Evolutionary conservation across 2,888 invertebrate species (phyloP), one percentile per base, ranked within the genome.

Genomic region (Hirtodrosophila histrioides): DNA sequence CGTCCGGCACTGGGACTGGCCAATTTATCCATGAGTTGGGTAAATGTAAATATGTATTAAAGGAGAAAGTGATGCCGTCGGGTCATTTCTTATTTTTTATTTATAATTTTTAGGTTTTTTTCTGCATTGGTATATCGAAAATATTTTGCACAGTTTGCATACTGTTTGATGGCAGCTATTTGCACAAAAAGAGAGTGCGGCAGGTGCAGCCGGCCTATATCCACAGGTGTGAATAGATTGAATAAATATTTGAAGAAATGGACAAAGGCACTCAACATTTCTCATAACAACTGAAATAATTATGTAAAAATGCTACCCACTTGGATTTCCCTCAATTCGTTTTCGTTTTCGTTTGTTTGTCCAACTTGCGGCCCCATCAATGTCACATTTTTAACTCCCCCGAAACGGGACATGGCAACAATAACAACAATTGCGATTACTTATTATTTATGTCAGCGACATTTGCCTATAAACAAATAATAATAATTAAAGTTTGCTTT

Each of bases 401-500:
- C 46, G 37, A 49, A 73, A 60, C 53, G 64, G 73, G 45, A 40
- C 44, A 56, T 44, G 39, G 37, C 45, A 56, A 60, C 51, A 66
- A 50, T 23, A 46, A 39, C 45, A 50, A 49, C 48, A 43, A 46
- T 44, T 35, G 62, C 31, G 29, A 60, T 62, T 61, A 64, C 45
- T 81, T 85, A 82, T 74, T 82, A 82, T 85, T 82, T 81, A 78
- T 78, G 85, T 76, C 82, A 69, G 65, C 69, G 61, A 57, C 73
- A 68, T 73, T 69, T 69, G 69, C 58, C 82, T 68, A 64, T 73
- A 68, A 57, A 80, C 36, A 73, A 51, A 73, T 68, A 70, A 78
- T 68, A 70, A 78, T 76, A 85, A 82, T 82, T 85, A 78, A 76
- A 76, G 71, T 74, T 85, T 63, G 85, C 74, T 82, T 82, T 78